Base-by-base conservation (phyloP, 2,797 vertebrate genomes). In the Myiotriccus ornatus region DNA sequence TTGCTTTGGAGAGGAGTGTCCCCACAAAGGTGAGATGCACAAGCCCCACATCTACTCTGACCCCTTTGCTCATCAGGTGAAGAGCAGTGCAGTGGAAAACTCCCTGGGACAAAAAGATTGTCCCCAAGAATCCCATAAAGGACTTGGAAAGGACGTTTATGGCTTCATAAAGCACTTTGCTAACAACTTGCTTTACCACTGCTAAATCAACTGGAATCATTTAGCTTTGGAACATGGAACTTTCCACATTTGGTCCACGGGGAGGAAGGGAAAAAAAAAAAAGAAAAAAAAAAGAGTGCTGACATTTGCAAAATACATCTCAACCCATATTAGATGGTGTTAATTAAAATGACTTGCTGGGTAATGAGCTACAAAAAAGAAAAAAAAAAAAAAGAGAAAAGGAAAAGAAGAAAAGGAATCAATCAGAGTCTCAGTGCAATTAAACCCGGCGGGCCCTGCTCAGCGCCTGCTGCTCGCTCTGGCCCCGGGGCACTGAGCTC, bases 341-440 rank as follows among this genome's bases (percentile, higher is more conserved):
- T 97, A 94, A 97, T 97, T 96, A 96, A 94, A 96, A 91, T 91
- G 92, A 92, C 94, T 96, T 70, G 62, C 37, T 46, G 88, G 83
- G 93, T 94, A 81, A 59, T 50, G 89, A 87, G 91, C 79, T 68
- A 79, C 91, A 8, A 2, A 23, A 24, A 69, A 53, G 50, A 46
- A 47, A 47, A 24, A 24, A 62, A 23, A 32, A 28, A 39, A 9
- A 28, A 39, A 2, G 7, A 14, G 24, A 6, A 23, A 50, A 44
- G 39, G 7, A 25, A 34, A 65, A 64, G 18, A 32, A 12, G 60
- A 37, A 49, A 34, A 50, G 41, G 39, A 92, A 93, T 93, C 94
- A 70, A 94, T 93, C 81, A 46, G 35, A 74, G 19, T 24, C 50
- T 93, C 24, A 80, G 80, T 4, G 39, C 87, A 76, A 74, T 94